A percentile compares a stretch with the other conserved stretches of the same genome.
These are phyloP conservation scores for Alethe diademata DNA, from an alignment of 2,113 vertebrate species.

Conservation along the genomic window DNA sequence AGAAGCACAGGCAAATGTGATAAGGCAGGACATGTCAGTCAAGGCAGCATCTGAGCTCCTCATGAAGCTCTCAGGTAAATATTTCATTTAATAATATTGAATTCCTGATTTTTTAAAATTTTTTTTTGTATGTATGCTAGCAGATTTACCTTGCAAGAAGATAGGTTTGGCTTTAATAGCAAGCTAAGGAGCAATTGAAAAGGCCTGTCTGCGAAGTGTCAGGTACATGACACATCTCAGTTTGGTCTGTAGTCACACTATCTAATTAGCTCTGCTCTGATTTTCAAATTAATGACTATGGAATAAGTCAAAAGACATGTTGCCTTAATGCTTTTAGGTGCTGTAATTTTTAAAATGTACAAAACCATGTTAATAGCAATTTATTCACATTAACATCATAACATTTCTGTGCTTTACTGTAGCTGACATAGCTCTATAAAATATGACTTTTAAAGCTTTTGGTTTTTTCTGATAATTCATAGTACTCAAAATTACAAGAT, in stretches of 20 bases:
- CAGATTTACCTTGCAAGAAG: not conserved
- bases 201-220: not conserved
- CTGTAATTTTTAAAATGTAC: not conserved
- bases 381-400: not conserved
- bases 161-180: not conserved
- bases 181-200: not conserved
- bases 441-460: not conserved
- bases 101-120: not conserved
- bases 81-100: conserved; percentile 16
- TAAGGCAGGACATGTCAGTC: conserved; percentile 90
- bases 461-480: not conserved
- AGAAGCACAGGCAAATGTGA: conserved; percentile 76
- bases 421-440: not conserved
- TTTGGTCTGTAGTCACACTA: not conserved
- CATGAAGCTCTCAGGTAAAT: conserved; percentile 95
- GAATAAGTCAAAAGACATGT: not conserved
- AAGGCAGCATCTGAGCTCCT: conserved; percentile 98
- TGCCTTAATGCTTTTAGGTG: not conserved
- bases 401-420: not conserved
- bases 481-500: not conserved
- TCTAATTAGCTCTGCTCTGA: not conserved
- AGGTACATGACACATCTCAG: not conserved
- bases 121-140: not conserved
- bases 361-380: not conserved
- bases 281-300: not conserved